phyloP scores from a whole-genome alignment of 2,113 vertebrate species.

The Cyrtonyx montezumae region DNA sequence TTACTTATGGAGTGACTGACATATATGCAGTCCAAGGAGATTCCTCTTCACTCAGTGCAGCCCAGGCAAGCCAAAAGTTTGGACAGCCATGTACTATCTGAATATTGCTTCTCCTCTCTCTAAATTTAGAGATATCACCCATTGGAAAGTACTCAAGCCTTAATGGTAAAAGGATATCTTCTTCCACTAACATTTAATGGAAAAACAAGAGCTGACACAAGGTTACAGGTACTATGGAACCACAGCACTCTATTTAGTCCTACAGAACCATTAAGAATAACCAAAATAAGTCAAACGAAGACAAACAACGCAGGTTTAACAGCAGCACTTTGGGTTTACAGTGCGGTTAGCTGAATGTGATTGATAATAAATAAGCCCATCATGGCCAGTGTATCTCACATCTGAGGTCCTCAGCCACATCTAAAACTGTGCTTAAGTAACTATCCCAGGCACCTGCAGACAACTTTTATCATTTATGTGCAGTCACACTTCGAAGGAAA shows the following conservation, averaged over 20 bases:
- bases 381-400: neutral
- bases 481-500: neutral
- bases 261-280: neutral
- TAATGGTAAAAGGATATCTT: neutral
- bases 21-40: too few relatives aligned
- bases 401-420: neutral
- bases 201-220: neutral
- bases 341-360: neutral
- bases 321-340: neutral
- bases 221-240: neutral
- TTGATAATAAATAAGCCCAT: neutral
- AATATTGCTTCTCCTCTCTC: neutral
- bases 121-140: neutral
- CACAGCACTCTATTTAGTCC: neutral
- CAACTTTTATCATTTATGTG: neutral
- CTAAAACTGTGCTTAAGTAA: neutral
- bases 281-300: neutral
- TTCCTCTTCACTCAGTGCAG: too few relatives aligned
- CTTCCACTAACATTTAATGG: neutral
- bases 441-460: neutral
- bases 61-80: too few relatives aligned
- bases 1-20: too few relatives aligned
- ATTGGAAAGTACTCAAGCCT: neutral
- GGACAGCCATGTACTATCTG: too few relatives aligned
- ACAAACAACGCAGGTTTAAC: neutral